Evolutionary conservation across 2,113 vertebrate species (phyloP).

Genomic region (Carlito syrichta): DNA sequence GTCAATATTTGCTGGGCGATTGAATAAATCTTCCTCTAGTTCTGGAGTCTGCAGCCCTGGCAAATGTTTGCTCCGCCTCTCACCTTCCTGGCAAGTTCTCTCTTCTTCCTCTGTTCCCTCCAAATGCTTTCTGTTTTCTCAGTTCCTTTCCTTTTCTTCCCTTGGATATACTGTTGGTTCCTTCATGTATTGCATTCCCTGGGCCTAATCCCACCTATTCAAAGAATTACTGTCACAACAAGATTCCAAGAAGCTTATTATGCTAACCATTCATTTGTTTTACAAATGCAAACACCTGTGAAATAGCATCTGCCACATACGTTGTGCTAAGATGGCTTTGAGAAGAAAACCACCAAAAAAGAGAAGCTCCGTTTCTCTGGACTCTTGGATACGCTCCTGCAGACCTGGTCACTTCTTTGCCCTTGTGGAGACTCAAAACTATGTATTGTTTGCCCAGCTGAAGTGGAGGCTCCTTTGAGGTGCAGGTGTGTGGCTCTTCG

Average conservation of each 20-base stretch:
- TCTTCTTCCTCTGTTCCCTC: background rate
- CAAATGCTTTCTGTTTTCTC: background rate
- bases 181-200: background rate
- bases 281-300: background rate
- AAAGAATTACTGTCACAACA: background rate
- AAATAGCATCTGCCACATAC: background rate
- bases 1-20: background rate
- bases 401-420: background rate
- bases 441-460: accelerated
- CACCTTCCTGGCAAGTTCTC: background rate
- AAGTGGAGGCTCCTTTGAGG: background rate
- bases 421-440: background rate
- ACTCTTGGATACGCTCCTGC: background rate
- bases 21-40: background rate
- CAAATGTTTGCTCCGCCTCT: background rate
- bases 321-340: background rate
- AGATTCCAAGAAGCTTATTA: background rate
- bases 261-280: background rate
- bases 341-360: background rate
- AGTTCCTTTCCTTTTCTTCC: conserved; percentile 3
- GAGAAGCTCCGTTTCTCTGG: background rate
- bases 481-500: background rate
- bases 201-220: background rate
- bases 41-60: no score
- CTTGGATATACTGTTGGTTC: background rate